These are phyloP conservation scores for Julus scandinavius DNA, from an alignment of 2,888 invertebrate genomes.

Conservation along the genomic window DNA sequence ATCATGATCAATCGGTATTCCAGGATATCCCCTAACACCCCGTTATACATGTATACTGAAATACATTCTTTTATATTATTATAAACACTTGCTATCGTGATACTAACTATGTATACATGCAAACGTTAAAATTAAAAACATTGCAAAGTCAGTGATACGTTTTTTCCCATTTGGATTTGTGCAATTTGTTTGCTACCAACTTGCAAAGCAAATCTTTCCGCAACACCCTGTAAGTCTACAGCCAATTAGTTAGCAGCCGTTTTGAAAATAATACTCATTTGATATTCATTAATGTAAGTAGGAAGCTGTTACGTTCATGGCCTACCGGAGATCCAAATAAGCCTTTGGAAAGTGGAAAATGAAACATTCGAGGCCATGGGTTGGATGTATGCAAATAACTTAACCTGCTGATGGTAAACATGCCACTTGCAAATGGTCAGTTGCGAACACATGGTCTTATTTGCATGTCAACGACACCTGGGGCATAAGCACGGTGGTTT, in stretches of 20 bases:
- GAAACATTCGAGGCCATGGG: slow-evolving; percentile 26
- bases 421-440: slow-evolving; percentile 33
- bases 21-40: too few species aligned
- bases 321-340: not conserved
- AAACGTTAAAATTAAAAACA: too few species aligned
- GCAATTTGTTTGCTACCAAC: too few species aligned
- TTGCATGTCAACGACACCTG: slow-evolving; percentile 14
- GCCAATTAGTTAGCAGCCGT: not conserved
- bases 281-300: not conserved
- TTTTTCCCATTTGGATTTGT: too few species aligned
- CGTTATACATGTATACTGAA: too few species aligned
- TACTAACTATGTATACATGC: too few species aligned
- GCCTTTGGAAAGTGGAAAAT: slow-evolving; percentile 18
- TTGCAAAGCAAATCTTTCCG: too few species aligned
- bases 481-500: not conserved
- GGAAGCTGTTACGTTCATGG: slow-evolving; percentile 19
- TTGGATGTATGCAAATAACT: slow-evolving; percentile 23
- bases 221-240: not conserved
- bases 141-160: too few species aligned
- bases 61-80: too few species aligned
- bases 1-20: too few species aligned
- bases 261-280: slow-evolving; percentile 8
- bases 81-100: too few species aligned
- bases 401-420: slow-evolving; percentile 14
- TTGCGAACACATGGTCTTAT: not conserved